Evolutionary conservation across 2,888 invertebrate genomes (phyloP).

Genomic region (Cataglyphis rosenhaueri): DNA sequence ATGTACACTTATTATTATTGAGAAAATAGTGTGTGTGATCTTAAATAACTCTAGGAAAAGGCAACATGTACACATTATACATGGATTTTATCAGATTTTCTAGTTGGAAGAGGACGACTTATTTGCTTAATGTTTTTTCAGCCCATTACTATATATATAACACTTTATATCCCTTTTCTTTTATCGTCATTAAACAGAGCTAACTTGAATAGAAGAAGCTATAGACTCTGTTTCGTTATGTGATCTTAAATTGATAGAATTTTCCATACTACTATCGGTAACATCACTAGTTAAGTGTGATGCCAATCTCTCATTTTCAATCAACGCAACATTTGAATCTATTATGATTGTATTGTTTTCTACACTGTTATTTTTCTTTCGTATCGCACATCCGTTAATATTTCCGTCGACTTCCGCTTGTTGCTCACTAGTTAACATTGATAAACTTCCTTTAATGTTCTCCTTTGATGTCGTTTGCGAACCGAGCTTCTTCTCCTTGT

Average conservation of each 20-base stretch:
- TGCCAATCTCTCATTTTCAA: conserved; percentile 83
- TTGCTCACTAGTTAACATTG: conserved; percentile 78
- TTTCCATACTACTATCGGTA: conserved; percentile 84
- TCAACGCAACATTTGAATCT: conserved; percentile 84
- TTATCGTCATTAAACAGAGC: conserved; percentile 86
- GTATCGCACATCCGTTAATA: conserved; percentile 84
- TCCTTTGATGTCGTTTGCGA: conserved; percentile 85
- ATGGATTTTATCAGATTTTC: conserved; percentile 20
- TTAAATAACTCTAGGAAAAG: conserved; percentile 48
- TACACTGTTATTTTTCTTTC: conserved; percentile 85
- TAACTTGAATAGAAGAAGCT: conserved; percentile 88
- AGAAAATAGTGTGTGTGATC: conserved; percentile 45
- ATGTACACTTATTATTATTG: conserved; percentile 29
- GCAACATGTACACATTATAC: conserved; percentile 41
- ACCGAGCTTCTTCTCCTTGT: conserved; percentile 85
- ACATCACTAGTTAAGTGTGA: conserved; percentile 65
- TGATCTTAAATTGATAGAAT: conserved; percentile 86
- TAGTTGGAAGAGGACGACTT: conserved; percentile 39
- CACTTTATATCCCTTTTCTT: conserved; percentile 23
- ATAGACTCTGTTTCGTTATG: conserved; percentile 86
- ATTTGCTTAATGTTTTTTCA: conserved; percentile 42
- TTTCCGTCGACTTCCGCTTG: conserved; percentile 84
- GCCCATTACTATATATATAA: conserved; percentile 59
- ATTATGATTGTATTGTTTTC: conserved; percentile 84
- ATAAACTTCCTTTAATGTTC: conserved; percentile 77